Conservation (phyloP, 2,113 vertebrate species). For the Zingel zingel region DNA sequence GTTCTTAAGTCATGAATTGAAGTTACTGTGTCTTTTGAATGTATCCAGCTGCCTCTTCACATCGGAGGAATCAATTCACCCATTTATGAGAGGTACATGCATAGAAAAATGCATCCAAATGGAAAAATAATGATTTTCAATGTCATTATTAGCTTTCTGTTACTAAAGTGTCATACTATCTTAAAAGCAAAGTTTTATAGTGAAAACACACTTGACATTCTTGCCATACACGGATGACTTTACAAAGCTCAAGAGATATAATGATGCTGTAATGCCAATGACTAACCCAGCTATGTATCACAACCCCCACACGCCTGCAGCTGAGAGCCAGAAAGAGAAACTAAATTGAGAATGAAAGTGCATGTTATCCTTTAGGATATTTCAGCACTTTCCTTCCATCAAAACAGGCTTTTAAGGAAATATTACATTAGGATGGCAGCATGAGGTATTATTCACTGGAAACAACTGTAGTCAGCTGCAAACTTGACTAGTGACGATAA, state of each 20-base stretch:
- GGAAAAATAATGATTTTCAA: background rate
- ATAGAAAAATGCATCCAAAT: background rate
- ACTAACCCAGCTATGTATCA: constrained; percentile 50
- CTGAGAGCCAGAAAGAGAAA: constrained; percentile 40
- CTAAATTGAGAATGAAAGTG: constrained; percentile 52
- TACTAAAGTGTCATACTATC: background rate
- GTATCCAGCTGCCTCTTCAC: constrained; percentile 19
- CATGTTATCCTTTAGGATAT: constrained; percentile 40
- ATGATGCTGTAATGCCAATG: constrained; percentile 38
- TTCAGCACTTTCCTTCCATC: constrained; percentile 38
- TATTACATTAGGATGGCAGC: background rate
- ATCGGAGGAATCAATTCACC: constrained; percentile 2
- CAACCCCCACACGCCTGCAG: constrained; percentile 46
- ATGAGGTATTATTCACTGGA: background rate
- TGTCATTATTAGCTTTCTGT: background rate
- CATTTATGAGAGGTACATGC: background rate
- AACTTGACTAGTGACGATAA: background rate
- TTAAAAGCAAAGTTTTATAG: background rate
- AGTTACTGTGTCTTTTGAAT: constrained; percentile 14
- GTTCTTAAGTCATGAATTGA: constrained; percentile 23
- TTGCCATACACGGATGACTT: constrained; percentile 9
- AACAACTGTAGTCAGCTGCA: constrained; percentile 5
- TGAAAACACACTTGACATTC: constrained; percentile 18
- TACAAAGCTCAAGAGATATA: constrained; percentile 29
- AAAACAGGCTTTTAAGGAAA: constrained; percentile 21